Conservation (phyloP, 92 coral and sea anemone species). For the Bergia puertoricense region DNA sequence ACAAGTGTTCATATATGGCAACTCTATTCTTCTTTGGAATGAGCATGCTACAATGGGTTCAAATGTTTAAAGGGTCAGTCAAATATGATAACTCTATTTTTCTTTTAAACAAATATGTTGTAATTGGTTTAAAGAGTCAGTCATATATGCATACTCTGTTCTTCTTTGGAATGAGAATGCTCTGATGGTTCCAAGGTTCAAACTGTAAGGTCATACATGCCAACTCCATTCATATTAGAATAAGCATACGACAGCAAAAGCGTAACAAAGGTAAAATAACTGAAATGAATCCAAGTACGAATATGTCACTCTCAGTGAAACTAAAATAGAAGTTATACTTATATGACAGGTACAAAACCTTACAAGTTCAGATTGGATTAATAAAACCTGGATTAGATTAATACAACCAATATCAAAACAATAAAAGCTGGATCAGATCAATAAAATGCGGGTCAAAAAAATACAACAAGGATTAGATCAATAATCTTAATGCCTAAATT, state of each 20-base stretch:
- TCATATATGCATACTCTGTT: conserved; percentile 84
- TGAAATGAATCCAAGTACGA: too few species aligned
- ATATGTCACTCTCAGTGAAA: too few species aligned
- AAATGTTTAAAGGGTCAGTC: background rate
- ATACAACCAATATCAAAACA: too few species aligned
- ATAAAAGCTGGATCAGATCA: too few species aligned
- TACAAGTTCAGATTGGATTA: too few species aligned
- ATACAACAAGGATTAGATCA: too few species aligned
- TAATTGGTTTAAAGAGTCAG: conserved; percentile 70
- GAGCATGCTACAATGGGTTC: conserved; percentile 68
- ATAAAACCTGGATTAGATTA: too few species aligned
- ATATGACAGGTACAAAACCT: too few species aligned
- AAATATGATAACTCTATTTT: conserved; percentile 79
- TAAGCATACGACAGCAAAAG: conserved; percentile 60
- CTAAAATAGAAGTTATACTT: too few species aligned
- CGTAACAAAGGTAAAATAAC: too few species aligned
- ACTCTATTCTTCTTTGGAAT: conserved; percentile 98
- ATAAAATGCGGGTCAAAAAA: too few species aligned
- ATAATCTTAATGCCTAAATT: too few species aligned
- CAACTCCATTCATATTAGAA: conserved; percentile 90
- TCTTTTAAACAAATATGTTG: conserved; percentile 96
- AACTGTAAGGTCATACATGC: conserved; percentile 40
- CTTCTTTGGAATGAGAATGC: conserved; percentile 99
- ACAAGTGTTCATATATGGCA: conserved; percentile 90
- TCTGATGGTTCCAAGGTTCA: background rate